These are phyloP conservation scores for Steatocranus sp. DNA, from an alignment of 2,797 vertebrate genomes.

Conservation along the genomic window DNA sequence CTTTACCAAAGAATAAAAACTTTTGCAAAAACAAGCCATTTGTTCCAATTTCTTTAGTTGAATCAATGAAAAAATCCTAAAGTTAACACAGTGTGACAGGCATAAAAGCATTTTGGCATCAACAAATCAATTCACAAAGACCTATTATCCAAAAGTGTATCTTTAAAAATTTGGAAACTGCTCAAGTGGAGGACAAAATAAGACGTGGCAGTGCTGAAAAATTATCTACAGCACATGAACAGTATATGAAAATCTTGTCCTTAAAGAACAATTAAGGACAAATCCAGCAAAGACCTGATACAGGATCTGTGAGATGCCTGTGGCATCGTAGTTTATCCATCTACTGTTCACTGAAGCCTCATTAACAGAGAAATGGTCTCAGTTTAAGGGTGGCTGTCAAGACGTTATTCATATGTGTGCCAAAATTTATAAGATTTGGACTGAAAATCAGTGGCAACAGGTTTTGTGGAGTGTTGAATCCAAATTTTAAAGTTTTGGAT, in stretches of 20 bases:
- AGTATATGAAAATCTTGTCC: not conserved
- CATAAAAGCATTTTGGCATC: not conserved
- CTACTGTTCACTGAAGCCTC: not conserved
- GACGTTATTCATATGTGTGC: not conserved
- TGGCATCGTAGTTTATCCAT: not conserved
- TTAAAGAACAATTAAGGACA: not conserved
- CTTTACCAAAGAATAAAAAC: not conserved
- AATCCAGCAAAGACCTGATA: not conserved
- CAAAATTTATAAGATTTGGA: not conserved
- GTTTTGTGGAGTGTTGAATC: not conserved
- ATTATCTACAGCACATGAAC: not conserved
- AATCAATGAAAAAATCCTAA: not conserved
- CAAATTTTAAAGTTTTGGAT: not conserved
- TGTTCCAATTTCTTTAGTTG: not conserved
- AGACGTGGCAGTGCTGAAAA: not conserved
- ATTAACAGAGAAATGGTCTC: not conserved
- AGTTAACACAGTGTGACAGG: not conserved
- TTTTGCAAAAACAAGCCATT: not conserved
- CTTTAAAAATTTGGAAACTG: not conserved
- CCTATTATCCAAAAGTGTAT: not conserved
- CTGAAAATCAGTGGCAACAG: not conserved
- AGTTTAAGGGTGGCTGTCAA: not conserved
- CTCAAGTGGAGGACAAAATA: not conserved
- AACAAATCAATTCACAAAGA: not conserved
- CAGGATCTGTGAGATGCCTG: not conserved